Evolutionary conservation across 2,888 invertebrate species (phyloP), one percentile per base, ranked within the genome.

Genomic region (Slavum lentiscoides): DNA sequence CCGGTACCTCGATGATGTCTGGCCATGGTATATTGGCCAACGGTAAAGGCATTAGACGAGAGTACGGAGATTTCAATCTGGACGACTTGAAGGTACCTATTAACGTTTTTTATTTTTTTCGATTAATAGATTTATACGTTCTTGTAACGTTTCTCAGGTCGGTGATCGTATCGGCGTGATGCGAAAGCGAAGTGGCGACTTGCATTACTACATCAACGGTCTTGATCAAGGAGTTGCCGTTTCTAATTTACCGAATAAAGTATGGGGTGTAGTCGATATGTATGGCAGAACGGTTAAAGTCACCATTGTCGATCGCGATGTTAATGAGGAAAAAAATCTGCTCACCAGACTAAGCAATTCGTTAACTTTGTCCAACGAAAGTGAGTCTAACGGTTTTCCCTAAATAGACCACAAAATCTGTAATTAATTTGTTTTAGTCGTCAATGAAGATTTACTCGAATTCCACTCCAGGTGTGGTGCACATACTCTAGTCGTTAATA

Each of bases 1-100:
- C 87, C 2, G 91, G 96, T 13, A 95, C 95, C 1, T 94, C 94
- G 55, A 95, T 95, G 94, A 97, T 98, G 97, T 97, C 97, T 23
- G 97, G 97, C 0, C 95, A 95, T 88, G 97, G 97, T 81, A 96
- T 98, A 84, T 89, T 97, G n/a, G 93, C 96, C 4, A 97, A 97
- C 86, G 97, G 97, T 0, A 96, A 97, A 86, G 97, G 97, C 8
- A 96, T 95, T 2, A 91, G 94, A 83, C 89, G 95, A 83, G 96
- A 97, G 86, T 97, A 97, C 86, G 96, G 97, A 0, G 92, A 93
- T 83, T 95, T 94, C 85, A 97, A 97, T 88, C 89, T 98, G 83
- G 98, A 98, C 86, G 96, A 97, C 86, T 88, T 98, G 19, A 91
- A 93, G 85, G 95, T 92, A n/a, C n/a, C n/a, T n/a, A 49, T 68